Conservation (phyloP, 1,140 invertebrate species). For the Bombus difficillimus region DNA sequence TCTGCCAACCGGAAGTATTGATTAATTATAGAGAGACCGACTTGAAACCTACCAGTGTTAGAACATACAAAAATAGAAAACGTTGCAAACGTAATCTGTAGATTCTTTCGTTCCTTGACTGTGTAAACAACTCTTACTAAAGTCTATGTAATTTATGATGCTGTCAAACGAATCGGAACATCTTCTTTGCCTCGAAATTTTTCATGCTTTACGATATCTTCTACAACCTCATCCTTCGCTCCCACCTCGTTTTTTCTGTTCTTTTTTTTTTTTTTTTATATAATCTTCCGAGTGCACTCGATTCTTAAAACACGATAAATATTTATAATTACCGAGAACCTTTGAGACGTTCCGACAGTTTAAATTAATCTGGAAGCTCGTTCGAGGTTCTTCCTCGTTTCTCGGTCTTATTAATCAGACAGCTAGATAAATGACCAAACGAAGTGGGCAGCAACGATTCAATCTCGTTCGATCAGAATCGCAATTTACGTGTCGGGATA, state of each 20-base stretch:
- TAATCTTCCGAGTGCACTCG: not conserved
- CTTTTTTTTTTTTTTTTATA: not conserved
- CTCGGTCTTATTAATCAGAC: not conserved
- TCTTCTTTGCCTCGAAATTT: not conserved
- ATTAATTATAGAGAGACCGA: not conserved
- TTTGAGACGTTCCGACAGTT: not conserved
- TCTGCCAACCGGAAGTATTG: not conserved
- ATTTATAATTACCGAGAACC: not conserved
- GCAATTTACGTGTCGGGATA: conserved; percentile 3
- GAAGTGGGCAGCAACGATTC: not conserved
- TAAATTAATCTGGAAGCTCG: not conserved
- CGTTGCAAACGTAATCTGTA: not conserved
- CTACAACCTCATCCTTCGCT: not conserved
- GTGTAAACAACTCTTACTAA: not conserved
- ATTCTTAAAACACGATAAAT: not conserved
- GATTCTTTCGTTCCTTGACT: too few relatives aligned
- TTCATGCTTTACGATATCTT: not conserved
- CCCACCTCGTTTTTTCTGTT: too few relatives aligned
- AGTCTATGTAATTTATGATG: not conserved
- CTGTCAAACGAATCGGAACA: not conserved
- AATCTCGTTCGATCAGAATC: not conserved
- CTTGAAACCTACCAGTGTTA: not conserved
- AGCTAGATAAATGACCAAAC: not conserved
- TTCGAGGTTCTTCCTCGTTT: not conserved
- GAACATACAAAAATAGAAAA: not conserved